Conservation (phyloP, 2,888 invertebrate genomes). For the Uropetala carovei region DNA sequence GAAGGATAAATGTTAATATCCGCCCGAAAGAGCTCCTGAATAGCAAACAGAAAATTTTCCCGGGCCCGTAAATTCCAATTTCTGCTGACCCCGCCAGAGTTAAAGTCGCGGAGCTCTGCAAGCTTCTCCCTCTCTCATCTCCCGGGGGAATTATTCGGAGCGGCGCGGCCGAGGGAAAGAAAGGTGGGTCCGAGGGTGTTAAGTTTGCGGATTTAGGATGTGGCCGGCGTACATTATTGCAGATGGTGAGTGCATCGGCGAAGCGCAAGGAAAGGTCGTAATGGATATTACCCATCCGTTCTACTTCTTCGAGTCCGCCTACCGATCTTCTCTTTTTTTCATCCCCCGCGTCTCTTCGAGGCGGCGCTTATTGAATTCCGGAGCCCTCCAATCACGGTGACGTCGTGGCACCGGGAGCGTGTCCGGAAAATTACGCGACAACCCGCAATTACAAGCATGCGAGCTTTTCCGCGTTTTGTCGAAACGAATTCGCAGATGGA, state of each 20-base stretch:
- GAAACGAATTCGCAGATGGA: no score
- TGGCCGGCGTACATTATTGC: conserved; percentile 45
- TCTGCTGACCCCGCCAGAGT: conserved; percentile 26
- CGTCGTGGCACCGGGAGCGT: background rate
- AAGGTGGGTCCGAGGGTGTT: conserved; percentile 20
- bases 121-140: conserved; percentile 9
- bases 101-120: background rate
- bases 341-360: background rate
- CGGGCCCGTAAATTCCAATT: conserved; percentile 21
- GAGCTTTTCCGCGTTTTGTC: background rate
- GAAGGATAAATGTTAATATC: no score
- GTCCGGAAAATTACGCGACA: background rate
- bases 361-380: background rate
- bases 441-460: background rate
- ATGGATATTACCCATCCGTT: no score
- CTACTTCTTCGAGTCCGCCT: background rate
- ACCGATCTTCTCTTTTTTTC: background rate
- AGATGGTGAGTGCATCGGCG: conserved; percentile 14
- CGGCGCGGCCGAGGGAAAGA: background rate
- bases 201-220: background rate
- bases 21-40: background rate
- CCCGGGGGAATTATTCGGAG: background rate
- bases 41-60: conserved; percentile 37
- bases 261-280: background rate
- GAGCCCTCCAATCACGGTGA: background rate